These are phyloP conservation scores for Spilosoma lubricipeda DNA, from an alignment of 2,888 invertebrate genomes.

Conservation along the genomic window DNA sequence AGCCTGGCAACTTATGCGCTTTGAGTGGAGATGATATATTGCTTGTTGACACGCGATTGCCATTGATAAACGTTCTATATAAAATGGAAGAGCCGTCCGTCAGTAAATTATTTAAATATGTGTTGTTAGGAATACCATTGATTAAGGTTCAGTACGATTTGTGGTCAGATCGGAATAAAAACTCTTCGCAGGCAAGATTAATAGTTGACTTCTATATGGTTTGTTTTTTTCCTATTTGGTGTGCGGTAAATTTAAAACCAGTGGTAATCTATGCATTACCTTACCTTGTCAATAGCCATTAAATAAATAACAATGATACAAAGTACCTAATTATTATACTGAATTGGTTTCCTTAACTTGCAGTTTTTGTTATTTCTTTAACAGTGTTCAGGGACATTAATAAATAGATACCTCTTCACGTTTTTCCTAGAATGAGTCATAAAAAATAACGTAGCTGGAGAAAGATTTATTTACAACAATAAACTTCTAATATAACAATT, in stretches of 20 bases:
- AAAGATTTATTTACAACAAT: too few relatives aligned
- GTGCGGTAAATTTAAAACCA: not conserved
- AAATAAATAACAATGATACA: too few relatives aligned
- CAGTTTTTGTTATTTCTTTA: too few relatives aligned
- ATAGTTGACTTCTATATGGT: not conserved
- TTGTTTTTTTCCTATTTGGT: not conserved
- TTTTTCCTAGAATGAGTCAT: too few relatives aligned
- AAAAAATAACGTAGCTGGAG: too few relatives aligned
- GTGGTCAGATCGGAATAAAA: not conserved
- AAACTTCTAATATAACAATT: too few relatives aligned
- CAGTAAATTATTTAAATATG: not conserved
- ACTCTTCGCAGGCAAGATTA: not conserved
- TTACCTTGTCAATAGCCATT: too few relatives aligned
- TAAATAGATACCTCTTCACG: too few relatives aligned
- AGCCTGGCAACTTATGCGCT: slow-evolving; percentile 75
- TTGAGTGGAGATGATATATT: slow-evolving; percentile 81
- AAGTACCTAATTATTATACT: too few relatives aligned
- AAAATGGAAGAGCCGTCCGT: slow-evolving; percentile 30
- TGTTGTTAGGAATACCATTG: not conserved
- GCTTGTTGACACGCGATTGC: slow-evolving; percentile 70
- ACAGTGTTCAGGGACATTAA: too few relatives aligned
- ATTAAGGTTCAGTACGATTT: not conserved
- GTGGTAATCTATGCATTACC: not conserved
- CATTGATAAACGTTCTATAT: slow-evolving; percentile 16
- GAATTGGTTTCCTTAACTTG: too few relatives aligned